These are phyloP conservation scores for Bradypodion ventrale DNA, from an alignment of 2,797 vertebrate genomes.

Conservation along the genomic window DNA sequence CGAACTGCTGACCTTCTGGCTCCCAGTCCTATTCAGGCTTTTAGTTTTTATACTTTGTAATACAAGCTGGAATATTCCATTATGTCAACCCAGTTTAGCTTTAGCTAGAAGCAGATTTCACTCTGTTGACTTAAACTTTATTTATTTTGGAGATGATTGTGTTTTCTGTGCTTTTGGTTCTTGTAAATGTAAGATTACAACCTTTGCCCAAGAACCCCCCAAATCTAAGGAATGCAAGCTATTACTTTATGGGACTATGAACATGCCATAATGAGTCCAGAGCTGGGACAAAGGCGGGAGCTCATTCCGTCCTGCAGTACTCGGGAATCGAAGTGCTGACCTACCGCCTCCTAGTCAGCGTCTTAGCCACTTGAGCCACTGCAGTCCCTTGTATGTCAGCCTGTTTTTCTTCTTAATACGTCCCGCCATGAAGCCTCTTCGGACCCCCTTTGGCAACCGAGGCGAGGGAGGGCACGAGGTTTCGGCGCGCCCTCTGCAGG, in stretches of 20 bases:
- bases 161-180: background rate
- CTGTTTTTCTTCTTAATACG: too few species aligned
- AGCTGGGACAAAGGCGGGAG: too few species aligned
- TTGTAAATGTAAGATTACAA: background rate
- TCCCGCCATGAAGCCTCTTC: too few species aligned
- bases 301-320: too few species aligned
- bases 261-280: background rate
- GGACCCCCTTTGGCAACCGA: background rate
- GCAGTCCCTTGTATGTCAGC: too few species aligned
- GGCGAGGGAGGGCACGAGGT: background rate
- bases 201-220: background rate
- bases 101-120: background rate
- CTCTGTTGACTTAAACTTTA: constrained; percentile 26
- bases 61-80: background rate
- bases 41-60: background rate
- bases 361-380: too few species aligned
- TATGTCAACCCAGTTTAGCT: background rate
- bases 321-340: too few species aligned
- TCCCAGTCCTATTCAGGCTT: background rate
- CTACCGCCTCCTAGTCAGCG: too few species aligned
- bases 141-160: background rate
- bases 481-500: background rate
- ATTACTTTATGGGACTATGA: background rate
- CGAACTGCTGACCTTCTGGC: too few species aligned
- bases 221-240: background rate